Evolutionary conservation across 2,113 vertebrate species (phyloP), one percentile per base, ranked within the genome.

Genomic region (Oceanodroma tethys): DNA sequence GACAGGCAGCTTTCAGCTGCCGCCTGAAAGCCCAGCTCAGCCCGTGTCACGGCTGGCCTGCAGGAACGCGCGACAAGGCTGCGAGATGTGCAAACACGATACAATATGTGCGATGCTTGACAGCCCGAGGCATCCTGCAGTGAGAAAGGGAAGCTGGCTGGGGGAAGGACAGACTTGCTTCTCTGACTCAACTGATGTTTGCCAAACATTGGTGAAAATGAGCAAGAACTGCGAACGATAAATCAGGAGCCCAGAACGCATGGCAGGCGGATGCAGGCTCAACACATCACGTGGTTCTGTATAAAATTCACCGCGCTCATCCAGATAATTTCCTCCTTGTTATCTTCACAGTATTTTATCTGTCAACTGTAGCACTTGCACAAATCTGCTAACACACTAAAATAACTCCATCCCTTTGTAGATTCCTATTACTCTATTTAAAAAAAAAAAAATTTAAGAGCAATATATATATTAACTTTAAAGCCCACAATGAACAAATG

Each of bases 81-180:
- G 45, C 0, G 1, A 81, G 63, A 78, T 30, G 59, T 0, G 3
- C 0, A 0, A 34, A 29, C 0, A 0, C 0, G 0, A 43, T 18
- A 11, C 40, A 34, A 7, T 45, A 25, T 0, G 29, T 7, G n/a
- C 1, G 0, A 55, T 6, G 5, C 27, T 18, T 16, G n/a, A 65
- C 0, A 19, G 93, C 90, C 71, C 23, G 38, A 2, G 59, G 53
- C 63, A 20, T 10, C 86, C 90, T 20, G 56, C 86, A 22, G 74
- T 81, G 85, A 92, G 26, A 52, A 83, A 16, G 43, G 42, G 38
- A 92, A 85, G 79, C 71, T 59, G 71, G 29, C 75, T 76, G 38
- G 45, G 66, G 86, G 72, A 90, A 53, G 52, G 72, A n/a, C n/a
- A n/a, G 67, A 78, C 65, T 83, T 4, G 23, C 59, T 70, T 34